Evolutionary conservation across 2,113 vertebrate species (phyloP).

Genomic region (Machaerirhynchus nigripectus): DNA sequence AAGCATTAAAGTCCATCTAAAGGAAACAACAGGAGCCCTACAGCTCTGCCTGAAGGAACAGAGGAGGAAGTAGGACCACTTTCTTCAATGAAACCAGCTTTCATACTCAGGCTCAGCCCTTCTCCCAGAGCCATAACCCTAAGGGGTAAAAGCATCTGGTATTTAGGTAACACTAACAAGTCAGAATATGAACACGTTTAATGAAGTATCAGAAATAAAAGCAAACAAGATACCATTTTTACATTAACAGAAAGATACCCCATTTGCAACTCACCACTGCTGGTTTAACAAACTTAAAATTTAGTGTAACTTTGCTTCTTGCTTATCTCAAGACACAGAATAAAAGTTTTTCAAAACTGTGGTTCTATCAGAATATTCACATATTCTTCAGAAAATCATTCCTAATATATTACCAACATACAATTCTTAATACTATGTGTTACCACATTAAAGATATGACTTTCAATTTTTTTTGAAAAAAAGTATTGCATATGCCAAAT

Average conservation of each 20-base stretch:
- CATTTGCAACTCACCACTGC: neutral
- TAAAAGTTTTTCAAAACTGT: neutral
- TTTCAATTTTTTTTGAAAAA: neutral
- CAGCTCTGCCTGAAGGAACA: neutral
- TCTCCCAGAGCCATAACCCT: neutral
- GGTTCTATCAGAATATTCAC: neutral
- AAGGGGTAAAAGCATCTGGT: neutral
- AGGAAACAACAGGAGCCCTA: neutral
- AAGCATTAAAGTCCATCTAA: neutral
- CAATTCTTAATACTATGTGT: neutral
- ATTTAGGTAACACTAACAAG: neutral
- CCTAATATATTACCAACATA: neutral
- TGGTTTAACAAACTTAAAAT: neutral
- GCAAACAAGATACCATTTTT: neutral
- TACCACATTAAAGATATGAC: neutral
- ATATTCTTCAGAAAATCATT: neutral
- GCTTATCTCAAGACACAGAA: neutral
- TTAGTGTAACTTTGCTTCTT: neutral
- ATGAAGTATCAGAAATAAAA: neutral
- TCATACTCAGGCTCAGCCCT: neutral
- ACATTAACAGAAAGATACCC: neutral
- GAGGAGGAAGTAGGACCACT: neutral
- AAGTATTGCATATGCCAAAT: neutral
- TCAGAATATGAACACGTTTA: neutral
- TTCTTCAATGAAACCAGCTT: neutral